Base-by-base conservation (phyloP, 2,888 invertebrate genomes). In the Reticulitermes lucifugus region DNA sequence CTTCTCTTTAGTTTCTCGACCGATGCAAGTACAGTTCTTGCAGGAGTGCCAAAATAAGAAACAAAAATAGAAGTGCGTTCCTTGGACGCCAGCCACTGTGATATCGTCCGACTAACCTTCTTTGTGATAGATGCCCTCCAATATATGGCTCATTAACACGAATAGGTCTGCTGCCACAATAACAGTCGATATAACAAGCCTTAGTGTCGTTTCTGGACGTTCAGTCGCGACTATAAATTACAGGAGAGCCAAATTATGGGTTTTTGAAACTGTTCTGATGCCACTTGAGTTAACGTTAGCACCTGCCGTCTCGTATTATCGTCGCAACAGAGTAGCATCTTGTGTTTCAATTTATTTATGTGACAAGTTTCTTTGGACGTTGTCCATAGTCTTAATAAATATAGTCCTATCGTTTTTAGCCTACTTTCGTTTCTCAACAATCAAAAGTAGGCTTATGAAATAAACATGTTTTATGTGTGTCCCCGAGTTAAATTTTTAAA, bases 71-170 rank as follows among this genome's bases (percentile, higher is more conserved):
- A 21, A 1, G 6, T 60, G 12, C n/a, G 60, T 18, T 60, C n/a
- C 60, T 60, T 60, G 60, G 60, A 60, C 60, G 21, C 12, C 6
- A 60, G 60, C 60, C 60, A 60, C 18, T 60, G 18, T 60, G 21
- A 60, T 60, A 60, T 60, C 55, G 60, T 60, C 22, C 18, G 60
- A 60, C 21, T 60, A 21, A 60, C 21, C 60, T 60, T 6, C 60
- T 60, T 60, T 60, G 60, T 60, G 60, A 60, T 21, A 6, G 60
- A 60, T 60, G 60, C 18, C 60, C 60, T n/a, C 21, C 60, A 60
- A 60, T 60, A 60, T 60, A 60, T 60, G 60, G 60, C 60, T 60
- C 60, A 60, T 60, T 60, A 60, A 60, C 60, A 60, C 60, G n/a
- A 60, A 21, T n/a, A 22, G 60, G 60, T 60, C 60, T n/a, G 18